Conservation (phyloP, 2,797 vertebrate genomes). For the Monodelphis domestica region DNA sequence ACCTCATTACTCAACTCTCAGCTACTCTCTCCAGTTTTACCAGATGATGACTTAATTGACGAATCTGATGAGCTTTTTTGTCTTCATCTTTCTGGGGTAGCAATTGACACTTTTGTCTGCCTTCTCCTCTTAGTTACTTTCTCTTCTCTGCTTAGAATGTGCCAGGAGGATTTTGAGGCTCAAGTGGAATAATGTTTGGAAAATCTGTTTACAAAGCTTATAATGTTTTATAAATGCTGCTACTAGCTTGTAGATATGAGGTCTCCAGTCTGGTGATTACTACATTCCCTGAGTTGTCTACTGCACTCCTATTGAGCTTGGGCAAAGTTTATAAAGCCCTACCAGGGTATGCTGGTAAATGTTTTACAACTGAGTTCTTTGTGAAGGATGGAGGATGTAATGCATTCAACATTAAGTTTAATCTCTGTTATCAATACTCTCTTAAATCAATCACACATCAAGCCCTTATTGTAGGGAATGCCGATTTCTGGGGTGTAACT, state of each 20-base stretch:
- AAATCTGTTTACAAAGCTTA: neutral
- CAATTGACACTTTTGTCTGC: neutral
- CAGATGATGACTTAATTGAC: neutral
- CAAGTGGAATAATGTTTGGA: neutral
- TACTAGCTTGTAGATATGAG: neutral
- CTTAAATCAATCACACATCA: neutral
- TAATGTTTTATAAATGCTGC: neutral
- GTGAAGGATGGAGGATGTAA: neutral
- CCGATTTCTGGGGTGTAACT: neutral
- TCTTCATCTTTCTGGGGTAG: neutral
- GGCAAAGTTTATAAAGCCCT: neutral
- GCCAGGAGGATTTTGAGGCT: neutral
- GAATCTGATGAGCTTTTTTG: neutral
- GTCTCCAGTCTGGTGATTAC: neutral
- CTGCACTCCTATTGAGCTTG: neutral
- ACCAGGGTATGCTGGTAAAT: neutral
- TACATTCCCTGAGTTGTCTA: neutral
- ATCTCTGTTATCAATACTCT: neutral
- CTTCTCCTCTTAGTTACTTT: no score
- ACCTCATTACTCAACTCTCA: neutral
- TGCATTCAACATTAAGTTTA: neutral
- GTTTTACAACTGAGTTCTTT: neutral
- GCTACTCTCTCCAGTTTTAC: neutral
- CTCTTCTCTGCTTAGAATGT: neutral
- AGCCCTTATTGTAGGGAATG: neutral